Conservation (phyloP, 1,140 invertebrate species). For the Calosoma granatense region DNA sequence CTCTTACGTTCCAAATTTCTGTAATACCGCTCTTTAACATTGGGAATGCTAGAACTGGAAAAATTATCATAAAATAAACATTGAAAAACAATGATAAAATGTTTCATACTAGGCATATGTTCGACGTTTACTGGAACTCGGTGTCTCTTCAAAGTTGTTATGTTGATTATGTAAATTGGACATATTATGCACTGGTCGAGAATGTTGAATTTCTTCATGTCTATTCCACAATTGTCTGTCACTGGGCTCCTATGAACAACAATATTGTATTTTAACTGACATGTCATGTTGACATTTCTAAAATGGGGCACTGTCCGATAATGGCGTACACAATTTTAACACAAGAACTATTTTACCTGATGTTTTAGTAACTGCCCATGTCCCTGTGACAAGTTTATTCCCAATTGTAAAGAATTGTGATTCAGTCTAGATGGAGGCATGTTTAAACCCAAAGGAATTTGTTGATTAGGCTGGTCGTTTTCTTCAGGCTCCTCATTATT, state of each 20-base stretch:
- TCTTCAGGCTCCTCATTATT: background rate
- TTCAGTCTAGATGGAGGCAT: background rate
- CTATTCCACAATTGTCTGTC: background rate
- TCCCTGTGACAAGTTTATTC: background rate
- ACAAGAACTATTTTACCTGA: background rate
- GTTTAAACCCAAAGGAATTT: background rate
- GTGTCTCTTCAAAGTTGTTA: background rate
- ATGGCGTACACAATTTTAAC: background rate
- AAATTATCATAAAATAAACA: background rate
- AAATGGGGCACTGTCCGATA: background rate
- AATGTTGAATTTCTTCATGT: background rate
- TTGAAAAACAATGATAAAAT: background rate
- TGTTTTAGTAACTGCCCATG: background rate
- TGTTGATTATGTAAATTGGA: background rate
- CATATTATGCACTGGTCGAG: background rate
- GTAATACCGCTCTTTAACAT: constrained; percentile 1
- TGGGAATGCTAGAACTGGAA: background rate
- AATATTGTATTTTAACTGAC: background rate
- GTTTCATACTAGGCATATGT: background rate
- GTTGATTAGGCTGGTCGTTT: background rate
- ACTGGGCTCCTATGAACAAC: background rate
- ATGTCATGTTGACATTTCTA: background rate
- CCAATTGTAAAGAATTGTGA: background rate
- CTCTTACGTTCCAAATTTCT: background rate
- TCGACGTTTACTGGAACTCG: background rate